Percentiles rank a stretch among this genome's conserved stretches.
phyloP scores from a whole-genome alignment of 2,113 vertebrate genomes.

The Sisor rabdophorus region DNA sequence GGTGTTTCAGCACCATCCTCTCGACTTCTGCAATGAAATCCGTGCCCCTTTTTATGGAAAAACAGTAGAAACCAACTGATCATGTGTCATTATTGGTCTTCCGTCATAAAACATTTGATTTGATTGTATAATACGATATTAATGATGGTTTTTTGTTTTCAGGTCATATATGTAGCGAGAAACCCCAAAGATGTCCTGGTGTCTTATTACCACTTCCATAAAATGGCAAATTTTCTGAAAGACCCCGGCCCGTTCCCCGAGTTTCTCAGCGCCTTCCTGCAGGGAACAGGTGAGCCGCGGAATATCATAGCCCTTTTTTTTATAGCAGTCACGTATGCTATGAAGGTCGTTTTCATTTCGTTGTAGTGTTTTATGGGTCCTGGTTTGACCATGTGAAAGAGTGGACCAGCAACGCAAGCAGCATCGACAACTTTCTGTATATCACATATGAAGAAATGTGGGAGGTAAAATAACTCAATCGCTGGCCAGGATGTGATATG shows the following conservation, averaged over 20 bases:
- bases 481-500: not conserved
- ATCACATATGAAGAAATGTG: conserved; percentile 80
- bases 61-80: not conserved
- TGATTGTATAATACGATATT: too few species aligned
- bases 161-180: conserved; percentile 82
- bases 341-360: not conserved
- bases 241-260: conserved; percentile 64
- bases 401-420: conserved; percentile 68
- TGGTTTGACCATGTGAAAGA: conserved; percentile 84
- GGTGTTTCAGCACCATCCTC: not conserved
- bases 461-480: conserved; percentile 60
- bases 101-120: too few species aligned
- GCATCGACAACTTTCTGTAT: conserved; percentile 66
- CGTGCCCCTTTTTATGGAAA: not conserved
- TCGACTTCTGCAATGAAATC: not conserved
- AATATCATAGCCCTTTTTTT: not conserved
- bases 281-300: conserved; percentile 68
- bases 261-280: conserved; percentile 71
- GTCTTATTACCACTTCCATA: conserved; percentile 82
- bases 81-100: not conserved
- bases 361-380: conserved; percentile 76
- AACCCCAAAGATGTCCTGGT: conserved; percentile 81
- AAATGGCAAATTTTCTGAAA: conserved; percentile 78
- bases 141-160: not conserved
- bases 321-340: not conserved